phyloP scores from a whole-genome alignment of 2,797 vertebrate genomes.

The Manis javanica region DNA sequence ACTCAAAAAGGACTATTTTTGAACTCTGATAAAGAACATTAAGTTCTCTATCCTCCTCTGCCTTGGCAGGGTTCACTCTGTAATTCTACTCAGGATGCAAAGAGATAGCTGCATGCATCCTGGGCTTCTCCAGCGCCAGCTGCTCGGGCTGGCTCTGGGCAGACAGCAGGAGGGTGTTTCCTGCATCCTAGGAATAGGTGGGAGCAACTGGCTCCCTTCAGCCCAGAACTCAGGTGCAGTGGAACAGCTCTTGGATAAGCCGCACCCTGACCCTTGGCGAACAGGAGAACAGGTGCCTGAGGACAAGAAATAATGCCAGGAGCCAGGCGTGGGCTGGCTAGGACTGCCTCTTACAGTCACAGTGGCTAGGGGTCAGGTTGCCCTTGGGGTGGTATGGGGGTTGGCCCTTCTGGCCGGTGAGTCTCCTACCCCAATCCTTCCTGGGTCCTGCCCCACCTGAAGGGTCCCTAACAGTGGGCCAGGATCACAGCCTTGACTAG shows the following conservation, averaged over 20 bases:
- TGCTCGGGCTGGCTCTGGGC: background rate
- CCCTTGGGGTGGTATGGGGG: background rate
- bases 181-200: background rate
- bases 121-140: background rate
- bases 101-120: background rate
- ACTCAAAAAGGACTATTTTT: slow-evolving; percentile 81
- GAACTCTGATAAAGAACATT: slow-evolving; percentile 82
- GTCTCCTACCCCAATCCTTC: background rate
- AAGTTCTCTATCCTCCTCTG: slow-evolving; percentile 73
- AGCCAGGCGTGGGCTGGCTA: background rate
- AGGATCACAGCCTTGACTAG: background rate
- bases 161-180: background rate
- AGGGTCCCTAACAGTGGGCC: background rate
- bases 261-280: background rate
- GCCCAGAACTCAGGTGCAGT: background rate
- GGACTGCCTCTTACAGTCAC: background rate
- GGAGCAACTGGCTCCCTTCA: background rate
- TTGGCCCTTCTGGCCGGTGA: background rate
- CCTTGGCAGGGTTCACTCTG: slow-evolving; percentile 66
- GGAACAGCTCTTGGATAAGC: background rate
- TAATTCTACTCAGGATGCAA: slow-evolving; percentile 39
- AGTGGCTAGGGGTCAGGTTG: background rate
- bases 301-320: background rate
- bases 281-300: background rate
- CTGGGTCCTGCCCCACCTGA: background rate